phyloP scores from a whole-genome alignment of 2,113 vertebrate genomes.

The Cryptomyrus ogoouensis region DNA sequence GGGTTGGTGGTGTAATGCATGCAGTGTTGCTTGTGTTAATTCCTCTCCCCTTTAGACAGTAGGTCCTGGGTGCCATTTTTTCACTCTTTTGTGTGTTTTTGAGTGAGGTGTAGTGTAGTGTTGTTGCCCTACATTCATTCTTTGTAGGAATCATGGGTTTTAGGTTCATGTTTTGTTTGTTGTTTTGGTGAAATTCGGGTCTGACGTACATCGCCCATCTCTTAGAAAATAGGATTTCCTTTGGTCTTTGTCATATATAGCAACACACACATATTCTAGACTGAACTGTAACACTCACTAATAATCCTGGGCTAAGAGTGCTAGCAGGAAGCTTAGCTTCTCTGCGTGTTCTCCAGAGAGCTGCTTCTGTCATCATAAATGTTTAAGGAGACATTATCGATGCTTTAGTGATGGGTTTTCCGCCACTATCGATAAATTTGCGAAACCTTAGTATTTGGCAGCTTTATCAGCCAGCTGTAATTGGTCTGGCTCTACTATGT shows the following conservation, averaged over 20 bases:
- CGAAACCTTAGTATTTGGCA: not conserved
- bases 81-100: not conserved
- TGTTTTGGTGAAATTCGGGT: not conserved
- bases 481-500: not conserved
- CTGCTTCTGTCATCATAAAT: not conserved
- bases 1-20: not conserved
- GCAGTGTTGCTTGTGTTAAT: not conserved
- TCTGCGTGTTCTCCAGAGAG: not conserved
- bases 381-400: not conserved
- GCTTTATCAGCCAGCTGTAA: not conserved
- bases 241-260: not conserved
- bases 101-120: not conserved
- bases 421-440: not conserved
- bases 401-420: not conserved
- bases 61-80: not conserved
- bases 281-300: not conserved
- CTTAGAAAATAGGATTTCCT: not conserved
- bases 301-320: not conserved
- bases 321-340: not conserved
- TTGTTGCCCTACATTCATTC: not conserved
- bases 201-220: not conserved
- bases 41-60: not conserved
- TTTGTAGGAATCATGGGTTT: not conserved
- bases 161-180: not conserved
- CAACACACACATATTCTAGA: not conserved